Evolutionary conservation across 2,797 vertebrate species (phyloP), one percentile per base, ranked within the genome.

Genomic region (Notoglanidium macrostoma): DNA sequence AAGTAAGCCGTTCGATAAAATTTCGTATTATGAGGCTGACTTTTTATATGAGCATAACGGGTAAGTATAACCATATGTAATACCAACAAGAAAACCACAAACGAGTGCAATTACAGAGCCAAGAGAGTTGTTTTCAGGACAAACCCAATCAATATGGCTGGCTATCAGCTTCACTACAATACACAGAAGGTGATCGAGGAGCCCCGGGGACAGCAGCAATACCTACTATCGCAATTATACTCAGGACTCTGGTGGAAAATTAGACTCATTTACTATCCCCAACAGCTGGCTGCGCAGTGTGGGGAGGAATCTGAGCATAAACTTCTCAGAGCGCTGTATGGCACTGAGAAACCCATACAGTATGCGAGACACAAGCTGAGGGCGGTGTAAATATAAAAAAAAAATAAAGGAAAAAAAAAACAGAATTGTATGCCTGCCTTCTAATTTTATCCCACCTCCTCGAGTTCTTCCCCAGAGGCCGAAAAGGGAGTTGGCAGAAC

Each of bases 401-500:
- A 59, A 54, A 65, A n/a, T n/a, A 59, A 84, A 57, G n/a, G n/a
- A 59, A 35, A 70, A 80, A 40, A 84, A 29, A 79, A 59, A 40
- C 76, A 59, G 89, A 91, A 87, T 85, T 77, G 32, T 86, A 89
- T 88, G 88, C 89, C 87, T 88, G 90, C 85, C 84, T 89, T 90
- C 90, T 90, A 89, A 91, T 91, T 90, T 88, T 90, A 91, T 86
- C 87, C 90, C 85, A 85, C 87, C 87, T 90, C 81, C 86, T 83
- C 87, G 85, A 87, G 90, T 86, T 90, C 88, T 87, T 88, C 90
- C 89, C 89, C 87, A 73, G 84, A 68, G 86, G 87, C 83, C 57
- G 72, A 76, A 83, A 88, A 90, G 87, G 89, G 89, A 89, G 89
- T 83, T 89, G 87, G 90, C 84, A 90, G 87, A 86, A 86, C 72